Conservation (phyloP, 30 jellyfish, hydroid and myxozoan species). For the Aurelia sp. region DNA sequence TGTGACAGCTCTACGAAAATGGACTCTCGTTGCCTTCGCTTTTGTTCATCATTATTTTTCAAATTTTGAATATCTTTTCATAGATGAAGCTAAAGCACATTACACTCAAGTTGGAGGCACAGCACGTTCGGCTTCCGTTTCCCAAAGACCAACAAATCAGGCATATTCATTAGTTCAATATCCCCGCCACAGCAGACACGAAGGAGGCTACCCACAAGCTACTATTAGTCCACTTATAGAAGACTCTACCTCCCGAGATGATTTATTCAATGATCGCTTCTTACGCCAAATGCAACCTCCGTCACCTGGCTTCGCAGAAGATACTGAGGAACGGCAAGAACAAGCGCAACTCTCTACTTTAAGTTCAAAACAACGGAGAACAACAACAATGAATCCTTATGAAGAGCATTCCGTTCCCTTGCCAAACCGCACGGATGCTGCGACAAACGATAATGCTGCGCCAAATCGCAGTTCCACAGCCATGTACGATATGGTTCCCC, state of each 20-base stretch:
- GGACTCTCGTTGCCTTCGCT: no score
- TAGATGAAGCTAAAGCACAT: background rate
- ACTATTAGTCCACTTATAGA: constrained; percentile 53
- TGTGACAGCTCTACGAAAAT: no score
- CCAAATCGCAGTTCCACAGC: background rate
- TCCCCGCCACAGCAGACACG: constrained; percentile 46
- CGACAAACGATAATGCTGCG: background rate
- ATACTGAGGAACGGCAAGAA: background rate
- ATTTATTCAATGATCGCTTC: constrained; percentile 48
- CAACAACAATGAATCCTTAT: constrained; percentile 30
- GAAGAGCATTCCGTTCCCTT: background rate
- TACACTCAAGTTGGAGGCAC: constrained; percentile 37
- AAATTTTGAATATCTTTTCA: no score
- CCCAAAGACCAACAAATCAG: constrained; percentile 27
- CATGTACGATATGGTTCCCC: no score
- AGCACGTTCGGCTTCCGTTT: constrained; percentile 46
- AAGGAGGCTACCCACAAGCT: background rate
- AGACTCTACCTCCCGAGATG: constrained; percentile 43
- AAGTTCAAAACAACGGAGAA: background rate
- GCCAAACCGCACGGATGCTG: background rate
- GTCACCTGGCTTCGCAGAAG: constrained; percentile 5
- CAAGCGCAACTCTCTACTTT: no score
- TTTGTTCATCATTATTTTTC: no score
- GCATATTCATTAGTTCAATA: constrained; percentile 20
- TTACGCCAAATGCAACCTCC: constrained; percentile 44